Base-by-base conservation (phyloP, 2,797 vertebrate genomes). In the Meriones psammophilus region DNA sequence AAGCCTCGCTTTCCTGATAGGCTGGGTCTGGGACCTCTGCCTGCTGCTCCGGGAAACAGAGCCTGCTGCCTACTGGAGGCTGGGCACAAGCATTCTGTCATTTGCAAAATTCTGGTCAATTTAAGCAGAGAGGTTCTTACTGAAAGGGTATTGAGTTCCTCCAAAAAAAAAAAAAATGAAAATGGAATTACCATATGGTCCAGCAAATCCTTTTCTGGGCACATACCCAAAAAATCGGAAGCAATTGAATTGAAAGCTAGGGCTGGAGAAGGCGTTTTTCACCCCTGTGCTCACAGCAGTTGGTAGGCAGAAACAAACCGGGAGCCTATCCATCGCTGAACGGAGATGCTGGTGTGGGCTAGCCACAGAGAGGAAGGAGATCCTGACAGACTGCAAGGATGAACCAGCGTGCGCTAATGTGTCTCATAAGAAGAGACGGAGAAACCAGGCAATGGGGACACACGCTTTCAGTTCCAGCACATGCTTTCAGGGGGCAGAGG, bases 181-280 rank as follows among this genome's bases (percentile, higher is more conserved):
- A 89, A n/a, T 77, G 86, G 86, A 89, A 89, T 89, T 89, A 79
- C 84, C 30, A 36, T 73, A 79, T 33, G 73, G 87, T 76, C 73
- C 73, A 60, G 73, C 87, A 89, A 89, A 64, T 77, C 33, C 73
- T 62, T 77, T 89, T 77, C 73, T 89, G 87, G 87, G 87, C 87
- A 89, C 50, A 89, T 33, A 24, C 39, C 73, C 73, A 89, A 77
- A 88, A 64, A 77, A 64, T 64, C 39, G 73, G 60, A 89, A 74
- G 86, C 86, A 62, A 89, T 85, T 85, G 39, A 50, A 64, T 77
- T 71, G 58, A 62, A 77, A 62, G 71, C 86, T 33, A n/a, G 87
- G 87, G 39, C 73, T 77, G 36, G 58, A 76, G 73, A 39, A 46
- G 39, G 74, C 28, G 33, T 46, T n/a, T n/a, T 33, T 33, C 71